Conservation (phyloP, 2,797 vertebrate species). For the Muraenolepis orangiensis region DNA sequence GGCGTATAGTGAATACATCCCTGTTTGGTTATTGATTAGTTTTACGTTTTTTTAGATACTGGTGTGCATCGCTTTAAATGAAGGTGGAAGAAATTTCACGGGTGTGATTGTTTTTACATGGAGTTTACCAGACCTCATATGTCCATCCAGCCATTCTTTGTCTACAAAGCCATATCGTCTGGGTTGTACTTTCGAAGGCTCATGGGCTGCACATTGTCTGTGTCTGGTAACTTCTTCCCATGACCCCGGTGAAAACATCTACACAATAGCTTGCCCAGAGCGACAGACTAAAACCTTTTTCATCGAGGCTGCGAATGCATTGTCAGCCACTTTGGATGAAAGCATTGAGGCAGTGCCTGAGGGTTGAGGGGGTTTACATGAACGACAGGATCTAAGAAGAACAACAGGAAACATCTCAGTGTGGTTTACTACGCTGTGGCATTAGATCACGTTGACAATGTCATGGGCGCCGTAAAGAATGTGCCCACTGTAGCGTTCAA, state of each 20-base stretch:
- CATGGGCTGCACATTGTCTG: background rate
- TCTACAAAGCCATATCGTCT: background rate
- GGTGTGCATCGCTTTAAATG: background rate
- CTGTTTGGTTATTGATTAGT: no score
- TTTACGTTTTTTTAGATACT: background rate
- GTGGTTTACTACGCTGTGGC: background rate
- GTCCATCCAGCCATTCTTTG: background rate
- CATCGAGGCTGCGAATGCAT: background rate
- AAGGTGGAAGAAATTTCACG: background rate
- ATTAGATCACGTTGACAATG: background rate
- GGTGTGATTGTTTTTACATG: background rate
- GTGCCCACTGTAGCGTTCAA: slow-evolving; percentile 6
- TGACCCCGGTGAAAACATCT: background rate
- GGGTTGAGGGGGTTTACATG: background rate
- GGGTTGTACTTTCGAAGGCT: background rate
- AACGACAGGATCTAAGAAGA: background rate
- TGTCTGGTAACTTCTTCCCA: background rate
- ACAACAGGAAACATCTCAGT: background rate
- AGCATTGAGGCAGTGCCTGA: background rate
- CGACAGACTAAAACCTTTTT: background rate
- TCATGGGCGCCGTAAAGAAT: background rate
- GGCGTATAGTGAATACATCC: no score
- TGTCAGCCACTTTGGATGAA: background rate
- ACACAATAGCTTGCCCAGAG: background rate
- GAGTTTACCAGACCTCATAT: background rate